Percentiles rank a stretch among this genome's conserved stretches.
These are phyloP conservation scores for Tortricodes alternella DNA, from an alignment of 2,888 invertebrate species.

Conservation along the genomic window DNA sequence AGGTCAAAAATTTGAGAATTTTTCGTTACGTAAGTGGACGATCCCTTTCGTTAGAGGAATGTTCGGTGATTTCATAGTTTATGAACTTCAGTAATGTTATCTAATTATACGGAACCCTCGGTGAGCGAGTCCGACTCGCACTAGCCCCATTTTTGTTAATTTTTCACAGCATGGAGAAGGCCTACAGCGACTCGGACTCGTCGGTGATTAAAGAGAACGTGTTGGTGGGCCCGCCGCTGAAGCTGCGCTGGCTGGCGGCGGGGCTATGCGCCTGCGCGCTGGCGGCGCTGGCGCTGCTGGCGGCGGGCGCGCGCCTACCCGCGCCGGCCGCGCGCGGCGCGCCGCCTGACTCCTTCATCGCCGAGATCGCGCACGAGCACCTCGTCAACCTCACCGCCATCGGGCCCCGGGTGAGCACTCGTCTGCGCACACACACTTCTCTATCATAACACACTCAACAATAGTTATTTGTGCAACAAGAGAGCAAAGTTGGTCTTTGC, in stretches of 20 bases:
- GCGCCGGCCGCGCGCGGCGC: conserved; percentile 32
- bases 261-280: conserved; percentile 81
- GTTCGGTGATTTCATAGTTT: too few relatives aligned
- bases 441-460: too few relatives aligned
- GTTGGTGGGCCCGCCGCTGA: conserved; percentile 76
- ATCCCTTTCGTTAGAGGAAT: too few relatives aligned
- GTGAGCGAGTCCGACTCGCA: too few relatives aligned
- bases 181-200: neutral
- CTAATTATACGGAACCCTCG: too few relatives aligned
- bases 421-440: neutral
- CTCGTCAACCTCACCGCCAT: conserved; percentile 84
- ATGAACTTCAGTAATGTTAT: too few relatives aligned
- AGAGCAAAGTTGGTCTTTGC: too few relatives aligned
- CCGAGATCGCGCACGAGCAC: conserved; percentile 85
- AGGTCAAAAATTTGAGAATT: too few relatives aligned
- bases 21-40: too few relatives aligned
- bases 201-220: conserved; percentile 56
- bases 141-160: too few relatives aligned
- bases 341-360: conserved; percentile 58
- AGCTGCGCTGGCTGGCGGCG: conserved; percentile 58
- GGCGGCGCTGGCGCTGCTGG: conserved; percentile 68
- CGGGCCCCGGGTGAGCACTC: conserved; percentile 78
- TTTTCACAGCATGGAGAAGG: neutral
- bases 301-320: conserved; percentile 72
- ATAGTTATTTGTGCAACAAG: too few relatives aligned